Evolutionary conservation across 2,888 invertebrate species (phyloP).

Genomic region (Phasia obesa): DNA sequence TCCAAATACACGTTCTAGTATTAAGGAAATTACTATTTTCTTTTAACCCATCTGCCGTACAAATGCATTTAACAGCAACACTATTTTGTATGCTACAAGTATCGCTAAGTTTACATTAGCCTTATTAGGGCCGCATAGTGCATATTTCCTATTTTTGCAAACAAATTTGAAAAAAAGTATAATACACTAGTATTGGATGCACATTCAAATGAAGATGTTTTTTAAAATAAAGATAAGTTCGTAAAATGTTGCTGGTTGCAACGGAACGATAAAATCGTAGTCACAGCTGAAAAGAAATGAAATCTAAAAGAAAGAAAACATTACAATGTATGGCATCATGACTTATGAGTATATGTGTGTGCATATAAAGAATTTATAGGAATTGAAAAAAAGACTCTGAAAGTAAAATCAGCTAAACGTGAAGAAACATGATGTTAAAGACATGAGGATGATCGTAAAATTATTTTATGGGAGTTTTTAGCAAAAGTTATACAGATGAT

Average conservation of each 20-base stretch:
- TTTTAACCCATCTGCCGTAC: not conserved
- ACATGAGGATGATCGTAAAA: no score
- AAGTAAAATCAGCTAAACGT: no score
- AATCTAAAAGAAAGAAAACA: conserved; percentile 6
- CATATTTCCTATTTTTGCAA: not conserved
- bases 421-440: no score
- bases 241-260: conserved; percentile 27
- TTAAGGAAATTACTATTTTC: not conserved
- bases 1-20: not conserved
- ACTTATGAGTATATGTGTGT: not conserved
- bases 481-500: no score
- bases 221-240: conserved; percentile 43
- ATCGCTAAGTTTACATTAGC: conserved; percentile 71
- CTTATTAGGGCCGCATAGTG: conserved; percentile 72
- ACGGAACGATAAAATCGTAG: conserved; percentile 17
- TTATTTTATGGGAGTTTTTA: no score
- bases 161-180: not conserved
- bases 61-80: conserved; percentile 22
- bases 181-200: conserved; percentile 1
- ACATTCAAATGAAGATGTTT: conserved; percentile 5
- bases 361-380: not conserved
- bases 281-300: conserved; percentile 7
- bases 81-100: conserved; percentile 28
- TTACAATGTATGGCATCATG: not conserved
- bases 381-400: not conserved